These are phyloP conservation scores for Nothobranchius furzeri DNA, from an alignment of 2,113 vertebrate genomes.

Conservation along the genomic window DNA sequence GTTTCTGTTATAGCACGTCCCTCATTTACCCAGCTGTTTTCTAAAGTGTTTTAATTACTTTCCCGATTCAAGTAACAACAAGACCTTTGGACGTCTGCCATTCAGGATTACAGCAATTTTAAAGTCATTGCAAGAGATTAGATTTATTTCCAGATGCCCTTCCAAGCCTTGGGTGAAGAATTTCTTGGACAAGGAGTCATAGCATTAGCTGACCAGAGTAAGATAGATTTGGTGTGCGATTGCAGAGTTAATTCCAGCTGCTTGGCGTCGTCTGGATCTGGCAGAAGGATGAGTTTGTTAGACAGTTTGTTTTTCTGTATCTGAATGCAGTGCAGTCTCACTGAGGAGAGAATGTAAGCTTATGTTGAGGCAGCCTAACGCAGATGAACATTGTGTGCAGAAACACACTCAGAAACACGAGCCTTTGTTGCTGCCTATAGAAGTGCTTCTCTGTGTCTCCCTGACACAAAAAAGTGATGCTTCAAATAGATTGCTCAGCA, in stretches of 20 bases:
- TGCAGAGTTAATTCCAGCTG: constrained; percentile 43
- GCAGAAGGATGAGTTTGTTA: constrained; percentile 36
- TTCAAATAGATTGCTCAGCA: constrained; percentile 63
- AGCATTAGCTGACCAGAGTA: constrained; percentile 19
- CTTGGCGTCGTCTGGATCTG: constrained; percentile 62
- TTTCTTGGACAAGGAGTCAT: constrained; percentile 35
- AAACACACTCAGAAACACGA: constrained; percentile 1
- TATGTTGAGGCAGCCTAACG: neutral
- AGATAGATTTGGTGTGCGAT: constrained; percentile 45
- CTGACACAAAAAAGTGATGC: constrained; percentile 48
- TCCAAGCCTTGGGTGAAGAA: constrained; percentile 7
- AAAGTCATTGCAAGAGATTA: constrained; percentile 43
- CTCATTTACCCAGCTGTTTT: neutral
- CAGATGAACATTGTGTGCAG: constrained; percentile 9
- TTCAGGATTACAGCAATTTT: constrained; percentile 44
- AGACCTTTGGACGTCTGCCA: constrained; percentile 41
- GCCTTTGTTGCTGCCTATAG: constrained; percentile 24
- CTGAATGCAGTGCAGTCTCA: constrained; percentile 16
- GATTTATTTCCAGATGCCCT: constrained; percentile 65
- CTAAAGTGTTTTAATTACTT: constrained; percentile 6
- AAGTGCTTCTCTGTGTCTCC: constrained; percentile 31
- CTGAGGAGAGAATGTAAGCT: constrained; percentile 20
- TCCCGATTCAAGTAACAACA: constrained; percentile 14
- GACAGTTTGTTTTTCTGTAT: constrained; percentile 27
- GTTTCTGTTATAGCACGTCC: neutral